Evolutionary conservation across 2,113 vertebrate genomes (phyloP), one percentile per base, ranked within the genome.

Genomic region (Scortum barcoo): DNA sequence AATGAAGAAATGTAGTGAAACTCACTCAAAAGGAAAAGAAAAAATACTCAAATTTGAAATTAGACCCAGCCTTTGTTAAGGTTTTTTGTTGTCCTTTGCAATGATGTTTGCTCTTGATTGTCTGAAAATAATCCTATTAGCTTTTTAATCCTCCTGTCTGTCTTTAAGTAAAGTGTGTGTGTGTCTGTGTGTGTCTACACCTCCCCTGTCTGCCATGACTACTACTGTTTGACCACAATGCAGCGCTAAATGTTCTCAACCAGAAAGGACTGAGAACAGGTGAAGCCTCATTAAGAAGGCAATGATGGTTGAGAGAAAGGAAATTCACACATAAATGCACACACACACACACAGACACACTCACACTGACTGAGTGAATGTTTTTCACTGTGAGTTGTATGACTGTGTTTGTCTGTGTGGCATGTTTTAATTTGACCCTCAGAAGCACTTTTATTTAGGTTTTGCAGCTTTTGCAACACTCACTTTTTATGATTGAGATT

Each of bases 231-330:
- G 66, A 78, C 33, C 30, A 76, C 50, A 65, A 40, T 65, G 11
- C 40, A 65, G 30, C 36, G 44, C 65, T 36, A 61, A 58, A 46
- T 60, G 63, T 69, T 28, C 56, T 38, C 30, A 56, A 42, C 40
- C 81, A 42, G 44, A 60, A 42, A 58, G 76, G 66, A 69, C 20
- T 9, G 53, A 36, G 28, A 53, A 38, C 63, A 58, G 2, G 65
- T 22, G 54, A 58, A 69, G 66, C 67, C 44, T 78, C 67, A 62
- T 71, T 78, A 71, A 62, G 46, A 60, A 70, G 56, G 30, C 28
- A 78, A 62, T 63, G 69, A 80, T 40, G 46, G 58, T 17, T 51
- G 46, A 51, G 44, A 62, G 72, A 58, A 60, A 72, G 38, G 38
- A 30, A 30, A 44, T 44, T 7, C 12, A 58, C 61, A 76, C 61